Conservation (phyloP, 1,140 invertebrate species). For the Hestina assimilis region DNA sequence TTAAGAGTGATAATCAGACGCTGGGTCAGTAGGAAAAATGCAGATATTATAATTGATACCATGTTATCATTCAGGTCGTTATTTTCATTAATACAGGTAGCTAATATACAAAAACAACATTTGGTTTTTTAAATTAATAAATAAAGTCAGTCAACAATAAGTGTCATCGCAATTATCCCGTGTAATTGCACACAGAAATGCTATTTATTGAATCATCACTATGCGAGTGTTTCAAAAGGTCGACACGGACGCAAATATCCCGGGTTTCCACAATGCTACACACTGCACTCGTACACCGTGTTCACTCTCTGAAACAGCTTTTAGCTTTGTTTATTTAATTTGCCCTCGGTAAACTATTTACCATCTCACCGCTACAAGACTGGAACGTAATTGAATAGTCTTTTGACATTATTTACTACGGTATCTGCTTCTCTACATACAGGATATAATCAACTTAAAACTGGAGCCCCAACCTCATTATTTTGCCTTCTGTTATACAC, state of each 20-base stretch:
- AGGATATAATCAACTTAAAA: neutral
- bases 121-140: neutral
- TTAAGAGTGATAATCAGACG: no score
- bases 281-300: neutral
- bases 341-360: constrained; percentile 25
- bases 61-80: neutral
- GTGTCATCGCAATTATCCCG: neutral
- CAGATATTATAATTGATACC: neutral
- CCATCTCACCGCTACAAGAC: constrained; percentile 13
- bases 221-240: neutral
- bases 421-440: neutral
- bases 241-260: neutral
- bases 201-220: neutral
- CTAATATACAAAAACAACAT: no score
- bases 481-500: no score
- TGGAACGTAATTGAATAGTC: constrained; percentile 26
- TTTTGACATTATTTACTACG: constrained; percentile 17
- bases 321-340: constrained; percentile 37
- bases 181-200: neutral
- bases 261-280: neutral
- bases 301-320: constrained; percentile 20
- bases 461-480: neutral
- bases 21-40: neutral
- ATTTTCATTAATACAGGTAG: neutral
- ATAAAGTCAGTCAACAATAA: neutral